phyloP scores from a whole-genome alignment of 2,888 invertebrate species.

The Hydriomena furcata region DNA sequence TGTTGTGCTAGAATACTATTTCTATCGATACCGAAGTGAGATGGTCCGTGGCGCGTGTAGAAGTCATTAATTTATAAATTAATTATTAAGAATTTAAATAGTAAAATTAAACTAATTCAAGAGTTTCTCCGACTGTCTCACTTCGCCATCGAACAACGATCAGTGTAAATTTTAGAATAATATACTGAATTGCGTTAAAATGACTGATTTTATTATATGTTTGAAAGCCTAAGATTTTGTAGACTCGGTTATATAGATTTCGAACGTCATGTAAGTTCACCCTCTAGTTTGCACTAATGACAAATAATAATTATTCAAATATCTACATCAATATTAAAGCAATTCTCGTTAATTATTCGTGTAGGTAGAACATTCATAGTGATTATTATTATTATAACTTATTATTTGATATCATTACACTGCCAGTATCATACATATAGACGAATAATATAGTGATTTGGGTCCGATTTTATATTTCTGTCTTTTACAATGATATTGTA shows the following conservation, averaged over 20 bases:
- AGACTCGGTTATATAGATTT: constrained; percentile 76
- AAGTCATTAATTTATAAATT: constrained; percentile 81
- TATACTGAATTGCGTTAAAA: constrained; percentile 82
- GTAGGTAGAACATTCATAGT: constrained; percentile 73
- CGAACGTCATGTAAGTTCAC: constrained; percentile 75
- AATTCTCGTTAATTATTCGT: constrained; percentile 80
- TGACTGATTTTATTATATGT: constrained; percentile 84
- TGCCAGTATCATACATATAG: constrained; percentile 79
- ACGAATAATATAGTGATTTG: constrained; percentile 75
- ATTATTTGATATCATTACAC: constrained; percentile 75
- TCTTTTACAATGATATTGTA: constrained; percentile 78
- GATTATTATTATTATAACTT: no score
- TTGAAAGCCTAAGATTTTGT: constrained; percentile 81
- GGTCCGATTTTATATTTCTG: constrained; percentile 81
- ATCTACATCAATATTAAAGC: constrained; percentile 73
- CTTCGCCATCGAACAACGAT: constrained; percentile 76
- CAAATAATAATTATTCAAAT: constrained; percentile 61
- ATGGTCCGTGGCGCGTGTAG: constrained; percentile 71
- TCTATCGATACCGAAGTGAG: constrained; percentile 75
- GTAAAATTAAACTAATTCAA: constrained; percentile 71
- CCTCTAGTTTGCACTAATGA: constrained; percentile 79
- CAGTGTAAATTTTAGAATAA: constrained; percentile 81
- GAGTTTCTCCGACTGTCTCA: constrained; percentile 72
- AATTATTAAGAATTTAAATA: constrained; percentile 80
- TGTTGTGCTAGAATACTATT: constrained; percentile 81